Evolutionary conservation across 2,888 invertebrate genomes (phyloP), one percentile per base, ranked within the genome.

Genomic region (Megaustenia siamemsis): DNA sequence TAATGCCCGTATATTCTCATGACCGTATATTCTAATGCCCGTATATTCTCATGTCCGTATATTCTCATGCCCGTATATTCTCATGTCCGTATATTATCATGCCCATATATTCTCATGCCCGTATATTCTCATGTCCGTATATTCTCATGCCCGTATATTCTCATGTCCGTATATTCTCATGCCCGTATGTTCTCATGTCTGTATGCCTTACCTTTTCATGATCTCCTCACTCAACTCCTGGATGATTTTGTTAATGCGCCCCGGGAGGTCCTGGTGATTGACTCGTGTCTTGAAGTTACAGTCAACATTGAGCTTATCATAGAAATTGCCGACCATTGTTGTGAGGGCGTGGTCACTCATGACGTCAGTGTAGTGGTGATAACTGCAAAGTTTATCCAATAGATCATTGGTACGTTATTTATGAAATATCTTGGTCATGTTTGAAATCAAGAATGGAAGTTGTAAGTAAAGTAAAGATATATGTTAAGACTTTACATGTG

Each of bases 211-310:
- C 82, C 82, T 56, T 32, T 82, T 82, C 82, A 71, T 73, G 71
- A 60, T 73, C 40, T 73, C 73, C 24, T 82, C 73, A 24, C 73
- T 82, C 18, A 82, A 40, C 24, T 73, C 38, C 10, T 56, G n/a
- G 1, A 82, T 32, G 6, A 82, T 2, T 10, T 71, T 43, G 38
- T 82, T 71, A 60, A 82, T 43, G 32, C 60, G 43, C 21, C 56
- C 71, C 0, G 82, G 73, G 18, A 82, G 82, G 32, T 71, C 73
- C 56, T 73, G 53, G 21, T 35, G 35, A 43, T 82, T 82, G 8
- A 82, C 40, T 56, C 82, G 35, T 15, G 73, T 69, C 69, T 80
- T 80, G 80, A 80, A 80, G 53, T 80, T 69, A 28, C 68, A 69
- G 40, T 80, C 69, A 0, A 10, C 40, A 38, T 69, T 69, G 1